Evolutionary conservation across 1,140 invertebrate species (phyloP).

Genomic region (Sitodiplosis mosellana): DNA sequence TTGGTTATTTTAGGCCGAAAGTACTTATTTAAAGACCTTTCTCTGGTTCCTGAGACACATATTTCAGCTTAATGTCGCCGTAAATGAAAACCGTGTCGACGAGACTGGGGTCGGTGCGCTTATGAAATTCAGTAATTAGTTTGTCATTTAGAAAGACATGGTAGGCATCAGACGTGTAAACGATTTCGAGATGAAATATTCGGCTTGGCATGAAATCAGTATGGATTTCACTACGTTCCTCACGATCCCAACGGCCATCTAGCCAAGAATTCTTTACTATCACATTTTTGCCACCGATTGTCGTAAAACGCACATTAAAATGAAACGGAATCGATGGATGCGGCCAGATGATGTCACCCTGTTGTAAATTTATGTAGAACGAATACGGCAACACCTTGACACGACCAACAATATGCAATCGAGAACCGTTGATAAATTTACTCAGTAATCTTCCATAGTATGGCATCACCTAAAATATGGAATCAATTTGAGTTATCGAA

Average conservation of each 20-base stretch:
- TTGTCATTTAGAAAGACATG: slow-evolving; percentile 27
- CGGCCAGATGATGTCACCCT: slow-evolving; percentile 37
- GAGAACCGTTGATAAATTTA: slow-evolving; percentile 23
- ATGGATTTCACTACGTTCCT: slow-evolving; percentile 26
- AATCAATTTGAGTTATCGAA: too few species aligned
- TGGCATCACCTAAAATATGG: slow-evolving; percentile 7
- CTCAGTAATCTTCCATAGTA: slow-evolving; percentile 15
- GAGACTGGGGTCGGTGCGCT: slow-evolving; percentile 12
- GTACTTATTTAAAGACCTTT: too few species aligned
- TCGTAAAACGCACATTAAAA: slow-evolving; percentile 41
- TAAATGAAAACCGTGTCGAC: slow-evolving; percentile 28
- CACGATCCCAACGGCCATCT: slow-evolving; percentile 25
- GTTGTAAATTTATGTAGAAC: slow-evolving; percentile 49
- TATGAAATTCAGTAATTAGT: slow-evolving; percentile 25
- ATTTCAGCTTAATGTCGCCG: slow-evolving; percentile 26
- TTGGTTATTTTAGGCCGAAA: too few species aligned
- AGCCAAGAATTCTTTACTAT: slow-evolving; percentile 31
- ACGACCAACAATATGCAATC: slow-evolving; percentile 34
- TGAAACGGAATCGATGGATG: slow-evolving; percentile 41
- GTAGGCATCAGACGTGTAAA: slow-evolving; percentile 17
- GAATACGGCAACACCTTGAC: slow-evolving; percentile 42
- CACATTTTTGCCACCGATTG: slow-evolving; percentile 17
- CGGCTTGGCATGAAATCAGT: slow-evolving; percentile 28
- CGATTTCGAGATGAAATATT: slow-evolving; percentile 23
- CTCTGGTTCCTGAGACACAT: slow-evolving; percentile 12